These are phyloP conservation scores for Margaritifera margaritifera DNA, from an alignment of 2,888 invertebrate species.

Conservation along the genomic window DNA sequence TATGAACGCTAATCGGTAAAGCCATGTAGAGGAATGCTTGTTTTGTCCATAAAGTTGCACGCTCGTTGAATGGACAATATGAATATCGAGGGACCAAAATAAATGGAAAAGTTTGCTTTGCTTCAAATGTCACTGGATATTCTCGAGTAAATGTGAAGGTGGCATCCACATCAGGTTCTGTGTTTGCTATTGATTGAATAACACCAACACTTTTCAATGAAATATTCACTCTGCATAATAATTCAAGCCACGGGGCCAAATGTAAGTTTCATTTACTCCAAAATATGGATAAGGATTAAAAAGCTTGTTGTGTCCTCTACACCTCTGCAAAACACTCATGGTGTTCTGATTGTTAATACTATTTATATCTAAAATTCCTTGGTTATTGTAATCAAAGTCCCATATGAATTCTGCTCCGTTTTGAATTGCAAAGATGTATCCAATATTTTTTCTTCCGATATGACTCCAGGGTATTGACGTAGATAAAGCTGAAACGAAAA, in stretches of 20 bases:
- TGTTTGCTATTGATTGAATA: constrained; percentile 8
- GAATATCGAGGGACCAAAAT: background rate
- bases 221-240: background rate
- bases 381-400: constrained; percentile 16
- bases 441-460: constrained; percentile 12
- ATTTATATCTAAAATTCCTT: background rate
- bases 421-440: constrained; percentile 7
- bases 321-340: background rate
- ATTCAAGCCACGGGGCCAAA: no score
- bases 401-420: constrained; percentile 11
- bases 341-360: background rate
- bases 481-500: background rate
- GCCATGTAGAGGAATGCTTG: constrained; percentile 5
- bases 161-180: constrained; percentile 12
- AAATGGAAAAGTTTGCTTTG: background rate
- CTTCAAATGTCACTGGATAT: constrained; percentile 2
- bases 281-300: no score
- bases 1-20: constrained; percentile 3
- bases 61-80: constrained; percentile 9
- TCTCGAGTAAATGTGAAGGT: constrained; percentile 7
- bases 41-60: constrained; percentile 7
- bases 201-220: background rate
- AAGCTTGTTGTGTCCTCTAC: background rate
- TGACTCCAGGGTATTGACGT: background rate
- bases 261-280: no score